Conservation (phyloP, 2,888 invertebrate genomes). For the Dermolepida albohirtum region DNA sequence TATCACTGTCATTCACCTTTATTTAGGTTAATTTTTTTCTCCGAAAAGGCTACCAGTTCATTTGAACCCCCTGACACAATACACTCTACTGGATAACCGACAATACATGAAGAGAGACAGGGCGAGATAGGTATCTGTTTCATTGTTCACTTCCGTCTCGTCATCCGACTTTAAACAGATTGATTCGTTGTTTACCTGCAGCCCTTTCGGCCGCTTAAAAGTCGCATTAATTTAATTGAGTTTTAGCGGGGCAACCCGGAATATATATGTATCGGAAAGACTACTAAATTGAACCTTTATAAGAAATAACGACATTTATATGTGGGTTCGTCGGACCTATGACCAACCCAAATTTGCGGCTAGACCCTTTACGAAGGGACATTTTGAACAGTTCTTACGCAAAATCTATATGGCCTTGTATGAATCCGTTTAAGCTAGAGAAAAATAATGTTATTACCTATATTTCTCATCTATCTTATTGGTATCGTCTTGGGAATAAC, state of each 20-base stretch:
- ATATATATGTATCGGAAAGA: conserved; percentile 21
- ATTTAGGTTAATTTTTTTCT: conserved; percentile 1
- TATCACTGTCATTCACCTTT: not conserved
- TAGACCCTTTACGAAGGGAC: conserved; percentile 10
- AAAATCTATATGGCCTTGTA: conserved; percentile 10
- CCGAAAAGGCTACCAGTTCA: not conserved
- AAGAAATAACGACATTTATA: conserved; percentile 35
- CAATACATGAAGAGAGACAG: too few species aligned
- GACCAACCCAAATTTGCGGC: conserved; percentile 21
- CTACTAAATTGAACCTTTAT: conserved; percentile 36
- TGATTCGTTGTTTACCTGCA: too few species aligned
- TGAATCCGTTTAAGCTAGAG: conserved; percentile 9
- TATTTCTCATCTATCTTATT: too few species aligned
- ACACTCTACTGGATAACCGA: not conserved
- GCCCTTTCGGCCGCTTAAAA: conserved; percentile 2
- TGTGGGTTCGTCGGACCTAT: conserved; percentile 6
- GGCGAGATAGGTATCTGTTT: too few species aligned
- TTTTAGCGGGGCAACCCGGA: not conserved
- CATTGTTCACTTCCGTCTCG: too few species aligned
- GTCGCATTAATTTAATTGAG: conserved; percentile 32
- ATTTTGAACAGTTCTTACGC: conserved; percentile 16
- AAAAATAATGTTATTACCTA: not conserved
- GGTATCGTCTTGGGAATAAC: too few species aligned
- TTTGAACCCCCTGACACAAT: not conserved
- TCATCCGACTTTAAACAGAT: too few species aligned